Percentiles rank a stretch among this genome's conserved stretches.
These are phyloP conservation scores for Hypothenemus hampei DNA, from an alignment of 1,140 invertebrate species.

Conservation along the genomic window DNA sequence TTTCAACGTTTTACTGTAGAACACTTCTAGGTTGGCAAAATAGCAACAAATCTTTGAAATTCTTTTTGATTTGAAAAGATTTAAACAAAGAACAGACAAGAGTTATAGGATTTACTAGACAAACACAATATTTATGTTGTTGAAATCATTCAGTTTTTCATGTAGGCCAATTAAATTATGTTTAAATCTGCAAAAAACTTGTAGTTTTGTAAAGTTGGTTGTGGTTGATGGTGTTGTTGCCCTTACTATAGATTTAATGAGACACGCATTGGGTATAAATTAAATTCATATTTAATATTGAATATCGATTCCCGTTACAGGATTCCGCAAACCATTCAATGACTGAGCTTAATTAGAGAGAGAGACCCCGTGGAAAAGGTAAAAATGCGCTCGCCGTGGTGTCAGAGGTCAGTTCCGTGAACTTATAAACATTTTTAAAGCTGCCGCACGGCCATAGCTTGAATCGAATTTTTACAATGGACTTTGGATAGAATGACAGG, in stretches of 20 bases:
- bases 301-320: constrained; percentile 28
- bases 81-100: too few relatives aligned
- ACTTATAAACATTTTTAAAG: constrained; percentile 27
- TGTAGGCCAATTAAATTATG: neutral
- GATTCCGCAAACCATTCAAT: constrained; percentile 22
- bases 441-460: constrained; percentile 16
- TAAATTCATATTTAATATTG: constrained; percentile 32
- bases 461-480: constrained; percentile 11
- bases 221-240: neutral
- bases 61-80: too few relatives aligned
- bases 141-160: neutral
- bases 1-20: neutral
- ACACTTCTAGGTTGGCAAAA: neutral
- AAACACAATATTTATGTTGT: neutral
- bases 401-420: constrained; percentile 28
- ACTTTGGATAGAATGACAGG: constrained; percentile 20
- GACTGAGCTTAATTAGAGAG: constrained; percentile 28
- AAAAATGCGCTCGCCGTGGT: constrained; percentile 22
- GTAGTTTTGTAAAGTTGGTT: neutral
- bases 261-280: constrained; percentile 26
- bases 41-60: neutral
- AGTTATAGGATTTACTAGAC: too few relatives aligned
- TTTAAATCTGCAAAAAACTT: neutral
- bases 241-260: constrained; percentile 16
- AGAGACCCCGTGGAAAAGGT: constrained; percentile 5